Evolutionary conservation across 2,797 vertebrate species (phyloP), one percentile per base, ranked within the genome.

Genomic region (Sebastes trivittatus): DNA sequence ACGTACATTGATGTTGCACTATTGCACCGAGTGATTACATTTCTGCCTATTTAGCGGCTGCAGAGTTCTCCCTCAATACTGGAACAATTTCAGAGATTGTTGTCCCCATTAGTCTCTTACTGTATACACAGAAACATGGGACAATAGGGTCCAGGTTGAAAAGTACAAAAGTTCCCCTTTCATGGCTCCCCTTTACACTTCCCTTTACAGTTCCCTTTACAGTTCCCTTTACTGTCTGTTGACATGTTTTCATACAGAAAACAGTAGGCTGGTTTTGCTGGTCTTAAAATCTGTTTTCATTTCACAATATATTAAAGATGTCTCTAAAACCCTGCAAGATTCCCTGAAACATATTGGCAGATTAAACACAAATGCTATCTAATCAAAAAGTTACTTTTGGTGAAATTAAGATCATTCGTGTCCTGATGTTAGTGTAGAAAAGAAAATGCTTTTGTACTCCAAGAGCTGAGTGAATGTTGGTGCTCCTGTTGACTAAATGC

Each of bases 391-490:
- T 38, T 30, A 14, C 16, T 59, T 83, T 64, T 62, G 46, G 61
- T 54, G 30, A 70, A 46, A 73, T 61, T 59, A 64, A 11, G 36
- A n/a, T 60, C 2, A 1, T 20, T 38, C 5, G 9, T 75, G 52
- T 62, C 34, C 68, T 29, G 23, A 27, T 79, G 54, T 80, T 58
- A n/a, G 34, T 78, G 52, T 63, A 67, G 61, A 23, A 42, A 29
- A 68, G 55, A 7, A 38, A 38, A 14, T 38, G 36, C 36, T 38
- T 38, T 6, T 38, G 13, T 38, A 38, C n/a, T 81, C 59, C 13
- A n/a, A 62, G 29, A 66, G 71, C 69, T 49, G 71, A 68, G 36
- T 79, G 52, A 71, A 36, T 67, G 30, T 63, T 23, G 23, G 13
- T 61, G 18, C 13, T 68, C 36, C 7, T 61, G 62, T 52, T 65